Conservation (phyloP, 92 coral and sea anemone species). For the Zoanthus sansibaricus region DNA sequence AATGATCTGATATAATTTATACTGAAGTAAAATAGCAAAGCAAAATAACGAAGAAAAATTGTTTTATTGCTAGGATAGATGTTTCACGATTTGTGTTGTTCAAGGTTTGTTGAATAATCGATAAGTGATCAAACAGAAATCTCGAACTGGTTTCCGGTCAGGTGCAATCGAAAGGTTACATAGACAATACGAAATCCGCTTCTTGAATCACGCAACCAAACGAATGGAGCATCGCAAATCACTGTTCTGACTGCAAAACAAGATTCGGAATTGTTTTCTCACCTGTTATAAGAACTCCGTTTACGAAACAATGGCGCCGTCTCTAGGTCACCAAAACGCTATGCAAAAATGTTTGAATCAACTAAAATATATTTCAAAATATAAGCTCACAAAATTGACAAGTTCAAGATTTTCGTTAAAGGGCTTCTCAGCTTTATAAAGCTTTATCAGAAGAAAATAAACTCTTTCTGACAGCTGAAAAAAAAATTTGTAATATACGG, state of each 20-base stretch:
- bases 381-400: not conserved
- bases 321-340: slow-evolving; percentile 32
- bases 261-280: not conserved
- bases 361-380: not conserved
- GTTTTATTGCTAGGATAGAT: not conserved
- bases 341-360: slow-evolving; percentile 12
- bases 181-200: too few species aligned
- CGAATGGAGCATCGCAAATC: not conserved
- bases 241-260: not conserved
- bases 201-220: not conserved
- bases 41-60: too few species aligned
- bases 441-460: not conserved
- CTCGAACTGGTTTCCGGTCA: slow-evolving; percentile 25
- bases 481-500: not conserved
- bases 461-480: not conserved
- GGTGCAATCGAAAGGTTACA: not conserved
- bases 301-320: not conserved
- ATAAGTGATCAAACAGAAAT: not conserved
- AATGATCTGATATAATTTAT: too few species aligned
- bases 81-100: not conserved
- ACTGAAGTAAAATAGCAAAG: too few species aligned
- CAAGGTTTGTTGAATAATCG: not conserved
- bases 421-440: slow-evolving; percentile 1
- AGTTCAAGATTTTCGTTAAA: slow-evolving; percentile 30
- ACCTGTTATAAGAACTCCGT: not conserved